phyloP scores from a whole-genome alignment of 2,888 invertebrate genomes.

The Sphecodes monilicornis region DNA sequence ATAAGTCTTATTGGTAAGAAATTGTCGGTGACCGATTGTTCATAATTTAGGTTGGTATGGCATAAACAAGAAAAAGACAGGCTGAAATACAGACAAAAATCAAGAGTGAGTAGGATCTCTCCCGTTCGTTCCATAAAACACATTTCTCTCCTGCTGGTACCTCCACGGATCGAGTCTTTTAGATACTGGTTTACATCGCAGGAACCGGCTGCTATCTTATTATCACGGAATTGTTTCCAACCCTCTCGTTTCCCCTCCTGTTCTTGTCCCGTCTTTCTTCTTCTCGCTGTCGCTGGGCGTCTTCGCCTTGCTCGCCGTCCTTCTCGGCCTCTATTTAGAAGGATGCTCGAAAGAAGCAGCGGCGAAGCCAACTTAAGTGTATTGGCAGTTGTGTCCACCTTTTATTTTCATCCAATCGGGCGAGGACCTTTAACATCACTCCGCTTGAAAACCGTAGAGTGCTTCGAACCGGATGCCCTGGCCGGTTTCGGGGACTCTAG shows the following conservation, averaged over 20 bases:
- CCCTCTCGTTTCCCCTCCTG: slow-evolving; percentile 36
- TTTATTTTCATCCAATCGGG: slow-evolving; percentile 79
- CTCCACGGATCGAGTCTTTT: slow-evolving; percentile 55
- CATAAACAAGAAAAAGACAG: not conserved
- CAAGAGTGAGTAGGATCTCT: not conserved
- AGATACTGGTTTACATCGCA: slow-evolving; percentile 58
- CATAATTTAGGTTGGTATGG: not conserved
- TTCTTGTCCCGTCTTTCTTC: not conserved
- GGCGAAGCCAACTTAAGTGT: slow-evolving; percentile 74
- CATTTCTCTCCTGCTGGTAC: slow-evolving; percentile 36
- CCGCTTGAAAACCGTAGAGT: slow-evolving; percentile 65
- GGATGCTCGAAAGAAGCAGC: slow-evolving; percentile 52
- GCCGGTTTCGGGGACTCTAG: slow-evolving; percentile 43
- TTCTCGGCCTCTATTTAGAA: slow-evolving; percentile 34
- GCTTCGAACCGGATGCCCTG: slow-evolving; percentile 55
- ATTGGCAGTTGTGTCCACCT: slow-evolving; percentile 78
- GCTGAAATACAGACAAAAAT: not conserved
- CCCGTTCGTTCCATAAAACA: slow-evolving; percentile 43
- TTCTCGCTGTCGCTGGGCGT: not conserved
- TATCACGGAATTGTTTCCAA: slow-evolving; percentile 77
- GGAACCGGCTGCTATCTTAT: slow-evolving; percentile 69
- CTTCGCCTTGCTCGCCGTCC: slow-evolving; percentile 26
- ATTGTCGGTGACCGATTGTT: not conserved
- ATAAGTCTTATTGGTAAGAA: too few species aligned
- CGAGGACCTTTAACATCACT: slow-evolving; percentile 72